Evolutionary conservation across 2,797 vertebrate species (phyloP).

Genomic region (Spinus olivaceus): DNA sequence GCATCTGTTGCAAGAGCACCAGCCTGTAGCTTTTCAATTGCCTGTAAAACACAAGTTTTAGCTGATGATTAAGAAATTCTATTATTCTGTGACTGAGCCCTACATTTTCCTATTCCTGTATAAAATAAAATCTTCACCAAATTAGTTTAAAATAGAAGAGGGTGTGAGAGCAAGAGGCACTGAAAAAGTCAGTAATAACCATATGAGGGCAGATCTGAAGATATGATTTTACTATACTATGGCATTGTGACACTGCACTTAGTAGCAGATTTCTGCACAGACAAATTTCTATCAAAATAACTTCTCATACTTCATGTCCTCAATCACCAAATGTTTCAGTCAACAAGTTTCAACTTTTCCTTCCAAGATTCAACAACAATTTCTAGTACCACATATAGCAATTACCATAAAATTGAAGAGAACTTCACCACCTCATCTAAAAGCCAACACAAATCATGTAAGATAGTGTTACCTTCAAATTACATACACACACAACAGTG

Average conservation of each 20-base stretch:
- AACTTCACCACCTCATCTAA: not conserved
- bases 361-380: not conserved
- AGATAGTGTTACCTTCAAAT: not conserved
- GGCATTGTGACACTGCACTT: not conserved
- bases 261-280: not conserved
- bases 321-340: not conserved
- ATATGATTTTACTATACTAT: not conserved
- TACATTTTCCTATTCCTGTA: not conserved
- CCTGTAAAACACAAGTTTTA: conserved; percentile 78
- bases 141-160: not conserved
- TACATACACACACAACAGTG: not conserved
- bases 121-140: not conserved
- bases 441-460: not conserved
- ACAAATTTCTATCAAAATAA: not conserved
- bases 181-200: not conserved
- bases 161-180: not conserved
- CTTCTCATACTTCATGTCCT: not conserved
- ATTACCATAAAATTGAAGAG: not conserved
- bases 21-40: conserved; percentile 92
- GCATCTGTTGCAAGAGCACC: conserved; percentile 94
- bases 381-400: not conserved
- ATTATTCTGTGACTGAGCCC: not conserved
- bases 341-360: not conserved
- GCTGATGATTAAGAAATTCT: not conserved
- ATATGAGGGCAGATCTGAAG: not conserved